A percentile compares a stretch with the other conserved stretches of the same genome.
phyloP scores from a whole-genome alignment of 2,113 vertebrate species.

The Xerus inauris region DNA sequence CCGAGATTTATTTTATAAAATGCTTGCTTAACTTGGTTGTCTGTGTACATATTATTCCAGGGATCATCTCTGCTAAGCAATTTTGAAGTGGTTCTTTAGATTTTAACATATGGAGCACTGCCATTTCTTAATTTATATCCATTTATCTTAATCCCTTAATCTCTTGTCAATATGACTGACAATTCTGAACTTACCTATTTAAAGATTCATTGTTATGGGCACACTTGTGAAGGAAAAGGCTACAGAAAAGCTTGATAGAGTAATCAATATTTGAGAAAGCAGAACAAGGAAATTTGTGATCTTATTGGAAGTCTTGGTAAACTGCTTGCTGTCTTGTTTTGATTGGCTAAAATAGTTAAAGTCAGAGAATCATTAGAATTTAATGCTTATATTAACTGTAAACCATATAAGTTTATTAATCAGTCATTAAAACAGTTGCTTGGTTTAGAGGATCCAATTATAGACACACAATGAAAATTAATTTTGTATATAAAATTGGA shows the following conservation, averaged over 20 bases:
- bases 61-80: not conserved
- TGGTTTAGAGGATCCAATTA: not conserved
- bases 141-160: not conserved
- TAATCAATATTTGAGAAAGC: not conserved
- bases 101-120: not conserved
- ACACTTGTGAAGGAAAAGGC: not conserved
- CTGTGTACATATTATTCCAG: not conserved
- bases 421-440: not conserved
- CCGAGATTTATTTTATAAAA: not conserved
- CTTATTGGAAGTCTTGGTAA: not conserved
- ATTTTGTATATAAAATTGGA: not conserved
- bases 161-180: not conserved
- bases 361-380: conserved; percentile 12
- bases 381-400: not conserved
- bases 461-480: not conserved
- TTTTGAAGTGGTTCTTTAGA: not conserved
- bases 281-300: not conserved
- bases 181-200: not conserved
- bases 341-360: not conserved
- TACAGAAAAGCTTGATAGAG: not conserved
- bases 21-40: not conserved
- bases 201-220: not conserved
- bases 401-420: not conserved
- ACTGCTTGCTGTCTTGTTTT: not conserved
- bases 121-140: not conserved